Percentiles rank a stretch among this genome's conserved stretches.
phyloP scores from a whole-genome alignment of 2,888 invertebrate genomes.

The Pandemis corylana region DNA sequence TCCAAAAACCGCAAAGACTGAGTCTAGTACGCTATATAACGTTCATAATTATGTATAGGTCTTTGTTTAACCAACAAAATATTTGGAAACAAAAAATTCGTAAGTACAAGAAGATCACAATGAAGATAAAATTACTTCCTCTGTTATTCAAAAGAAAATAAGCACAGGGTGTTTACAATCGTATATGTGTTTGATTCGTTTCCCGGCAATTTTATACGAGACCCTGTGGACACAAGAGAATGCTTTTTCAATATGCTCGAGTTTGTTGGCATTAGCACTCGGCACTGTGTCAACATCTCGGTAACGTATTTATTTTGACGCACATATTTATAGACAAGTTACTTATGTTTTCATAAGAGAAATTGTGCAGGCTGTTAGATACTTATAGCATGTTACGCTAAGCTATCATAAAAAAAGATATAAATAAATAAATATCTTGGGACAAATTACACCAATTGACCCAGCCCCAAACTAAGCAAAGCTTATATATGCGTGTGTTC shows the following conservation, averaged over 20 bases:
- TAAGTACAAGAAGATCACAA: slow-evolving; percentile 2
- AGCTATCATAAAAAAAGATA: no score
- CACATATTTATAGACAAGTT: slow-evolving; percentile 24
- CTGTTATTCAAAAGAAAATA: slow-evolving; percentile 9
- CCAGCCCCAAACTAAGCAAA: no score
- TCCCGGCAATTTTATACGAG: slow-evolving; percentile 30
- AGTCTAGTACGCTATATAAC: no score
- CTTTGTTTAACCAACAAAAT: no score
- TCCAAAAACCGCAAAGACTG: slow-evolving; percentile 3
- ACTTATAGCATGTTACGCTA: neutral
- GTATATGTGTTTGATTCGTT: slow-evolving; percentile 31
- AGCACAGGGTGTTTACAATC: slow-evolving; percentile 11
- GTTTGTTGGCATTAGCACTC: slow-evolving; percentile 37
- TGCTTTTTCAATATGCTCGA: slow-evolving; percentile 39
- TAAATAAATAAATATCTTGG: no score
- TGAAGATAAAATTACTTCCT: neutral
- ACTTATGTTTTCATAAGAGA: slow-evolving; percentile 22
- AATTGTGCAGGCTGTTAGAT: neutral
- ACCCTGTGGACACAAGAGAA: slow-evolving; percentile 34
- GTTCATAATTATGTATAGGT: no score
- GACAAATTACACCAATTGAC: no score
- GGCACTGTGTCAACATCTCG: slow-evolving; percentile 38
- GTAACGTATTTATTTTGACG: slow-evolving; percentile 39
- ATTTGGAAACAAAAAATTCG: no score
- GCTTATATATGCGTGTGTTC: no score